phyloP scores from a whole-genome alignment of 2,888 invertebrate genomes.

The Polyploca ridens region DNA sequence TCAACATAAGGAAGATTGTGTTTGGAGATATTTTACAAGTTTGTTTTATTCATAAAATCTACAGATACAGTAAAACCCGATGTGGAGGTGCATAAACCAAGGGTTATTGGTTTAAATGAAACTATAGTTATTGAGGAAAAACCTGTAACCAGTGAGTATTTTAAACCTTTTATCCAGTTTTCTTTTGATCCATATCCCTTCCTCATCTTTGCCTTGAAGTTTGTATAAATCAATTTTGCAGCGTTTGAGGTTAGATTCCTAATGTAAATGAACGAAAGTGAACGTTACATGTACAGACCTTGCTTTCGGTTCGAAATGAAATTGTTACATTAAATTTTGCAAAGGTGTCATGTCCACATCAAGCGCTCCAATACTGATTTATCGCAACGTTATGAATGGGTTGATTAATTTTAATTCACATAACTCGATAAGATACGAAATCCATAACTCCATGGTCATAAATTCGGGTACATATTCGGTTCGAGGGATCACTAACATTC shows the following conservation, averaged over 20 bases:
- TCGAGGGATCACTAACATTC: constrained; percentile 59
- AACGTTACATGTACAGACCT: constrained; percentile 12
- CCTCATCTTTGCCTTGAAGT: constrained; percentile 50
- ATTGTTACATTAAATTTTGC: constrained; percentile 12
- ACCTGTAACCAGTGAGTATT: constrained; percentile 79
- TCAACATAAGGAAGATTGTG: constrained; percentile 30
- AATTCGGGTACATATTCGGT: constrained; percentile 49
- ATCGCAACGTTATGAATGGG: constrained; percentile 60
- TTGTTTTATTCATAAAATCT: constrained; percentile 74
- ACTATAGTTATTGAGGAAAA: constrained; percentile 72
- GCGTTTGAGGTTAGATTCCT: constrained; percentile 48
- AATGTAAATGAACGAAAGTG: constrained; percentile 64
- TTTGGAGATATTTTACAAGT: constrained; percentile 56
- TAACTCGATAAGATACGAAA: constrained; percentile 67
- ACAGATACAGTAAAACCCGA: constrained; percentile 78
- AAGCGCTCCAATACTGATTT: constrained; percentile 55
- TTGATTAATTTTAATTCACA: constrained; percentile 52
- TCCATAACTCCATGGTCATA: constrained; percentile 46
- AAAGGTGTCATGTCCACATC: constrained; percentile 29
- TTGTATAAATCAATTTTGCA: constrained; percentile 55
- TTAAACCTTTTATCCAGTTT: constrained; percentile 52
- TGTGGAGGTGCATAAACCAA: constrained; percentile 77
- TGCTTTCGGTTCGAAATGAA: constrained; percentile 8
- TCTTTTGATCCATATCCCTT: constrained; percentile 51
- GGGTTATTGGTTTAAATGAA: constrained; percentile 68